Percentiles rank a stretch among this genome's conserved stretches.
Conservation (phyloP, 2,113 vertebrate species). For the Chauna torquata region DNA sequence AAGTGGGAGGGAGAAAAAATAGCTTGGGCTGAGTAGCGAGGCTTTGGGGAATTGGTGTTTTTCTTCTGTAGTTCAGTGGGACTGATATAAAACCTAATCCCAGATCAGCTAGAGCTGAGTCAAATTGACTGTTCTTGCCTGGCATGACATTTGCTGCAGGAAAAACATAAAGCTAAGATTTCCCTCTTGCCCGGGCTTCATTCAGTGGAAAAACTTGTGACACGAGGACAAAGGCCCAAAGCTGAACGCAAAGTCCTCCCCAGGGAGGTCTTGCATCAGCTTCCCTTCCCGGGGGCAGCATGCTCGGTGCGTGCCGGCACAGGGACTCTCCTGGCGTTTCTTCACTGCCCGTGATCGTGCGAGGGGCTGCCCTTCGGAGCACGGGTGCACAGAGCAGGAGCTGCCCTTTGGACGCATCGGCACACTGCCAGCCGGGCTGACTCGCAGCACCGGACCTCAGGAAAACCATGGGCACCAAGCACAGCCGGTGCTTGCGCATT, state of each 20-base stretch:
- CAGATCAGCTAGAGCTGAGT: neutral
- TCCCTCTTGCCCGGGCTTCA: neutral
- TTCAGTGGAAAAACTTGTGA: constrained; percentile 65
- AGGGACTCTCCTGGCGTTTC: accelerated
- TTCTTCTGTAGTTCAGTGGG: constrained; percentile 27
- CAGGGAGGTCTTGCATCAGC: constrained; percentile 36
- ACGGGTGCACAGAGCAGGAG: neutral
- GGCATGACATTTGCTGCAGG: neutral
- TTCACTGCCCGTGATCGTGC: neutral
- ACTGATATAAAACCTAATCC: constrained; percentile 37
- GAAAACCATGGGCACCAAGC: neutral
- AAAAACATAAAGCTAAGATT: constrained; percentile 21
- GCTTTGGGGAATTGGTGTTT: constrained; percentile 38
- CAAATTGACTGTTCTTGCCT: constrained; percentile 24
- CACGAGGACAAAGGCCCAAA: constrained; percentile 52
- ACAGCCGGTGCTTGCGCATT: neutral
- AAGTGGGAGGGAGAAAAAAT: constrained; percentile 13
- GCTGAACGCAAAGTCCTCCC: constrained; percentile 46
- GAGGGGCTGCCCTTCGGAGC: neutral
- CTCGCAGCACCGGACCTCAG: neutral
- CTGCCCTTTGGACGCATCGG: neutral
- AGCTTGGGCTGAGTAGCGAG: neutral
- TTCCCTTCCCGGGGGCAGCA: neutral
- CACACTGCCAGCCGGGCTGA: neutral
- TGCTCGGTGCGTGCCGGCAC: neutral